Evolutionary conservation across 2,113 vertebrate species (phyloP).

Genomic region (Python bivittatus): DNA sequence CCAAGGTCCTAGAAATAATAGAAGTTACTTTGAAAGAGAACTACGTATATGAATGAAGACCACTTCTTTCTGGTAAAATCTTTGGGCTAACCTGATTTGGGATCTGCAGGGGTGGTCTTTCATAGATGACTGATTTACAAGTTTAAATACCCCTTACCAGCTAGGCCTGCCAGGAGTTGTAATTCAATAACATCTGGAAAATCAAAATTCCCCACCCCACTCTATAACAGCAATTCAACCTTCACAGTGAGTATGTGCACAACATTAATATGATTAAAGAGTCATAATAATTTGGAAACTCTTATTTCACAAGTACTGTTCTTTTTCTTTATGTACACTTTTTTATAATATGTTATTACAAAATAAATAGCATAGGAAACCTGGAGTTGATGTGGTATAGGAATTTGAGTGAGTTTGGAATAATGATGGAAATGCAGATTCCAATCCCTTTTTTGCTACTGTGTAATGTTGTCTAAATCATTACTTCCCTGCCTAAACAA

Average conservation of each 20-base stretch:
- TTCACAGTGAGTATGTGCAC: neutral
- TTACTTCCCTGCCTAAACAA: neutral
- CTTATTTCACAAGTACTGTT: neutral
- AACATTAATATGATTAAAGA: neutral
- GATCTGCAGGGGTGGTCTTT: neutral
- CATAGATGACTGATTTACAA: neutral
- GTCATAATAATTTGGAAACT: neutral
- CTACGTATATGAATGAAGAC: neutral
- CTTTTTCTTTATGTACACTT: neutral
- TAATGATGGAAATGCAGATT: neutral
- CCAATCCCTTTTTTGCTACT: constrained; percentile 25
- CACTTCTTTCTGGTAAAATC: neutral
- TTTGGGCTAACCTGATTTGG: neutral
- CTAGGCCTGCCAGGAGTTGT: neutral
- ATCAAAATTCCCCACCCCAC: neutral
- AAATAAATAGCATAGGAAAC: neutral
- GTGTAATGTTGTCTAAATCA: neutral
- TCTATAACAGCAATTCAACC: neutral
- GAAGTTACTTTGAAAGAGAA: neutral
- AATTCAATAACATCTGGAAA: neutral
- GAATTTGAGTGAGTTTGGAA: constrained; percentile 24
- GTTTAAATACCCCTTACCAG: neutral
- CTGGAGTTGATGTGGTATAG: constrained; percentile 12
- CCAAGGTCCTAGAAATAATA: neutral
- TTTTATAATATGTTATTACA: neutral